Percentiles rank a stretch among this genome's conserved stretches.
Evolutionary conservation across 2,888 invertebrate genomes (phyloP).

Genomic region (Podabrus alpinus): DNA sequence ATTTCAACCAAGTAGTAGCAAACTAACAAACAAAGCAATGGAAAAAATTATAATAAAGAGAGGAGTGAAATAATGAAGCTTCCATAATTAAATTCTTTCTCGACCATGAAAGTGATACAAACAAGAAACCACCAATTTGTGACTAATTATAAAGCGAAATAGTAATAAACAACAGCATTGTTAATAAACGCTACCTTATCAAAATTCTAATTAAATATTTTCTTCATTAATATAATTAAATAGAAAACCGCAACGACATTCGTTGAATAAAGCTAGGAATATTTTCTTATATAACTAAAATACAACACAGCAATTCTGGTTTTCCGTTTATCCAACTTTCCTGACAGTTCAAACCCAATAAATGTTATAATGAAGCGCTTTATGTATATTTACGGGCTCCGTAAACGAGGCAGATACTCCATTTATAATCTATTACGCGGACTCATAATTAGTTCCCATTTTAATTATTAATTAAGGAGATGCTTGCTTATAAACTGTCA

Average conservation of each 20-base stretch:
- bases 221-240: slow-evolving; percentile 54
- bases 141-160: background rate
- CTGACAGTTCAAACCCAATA: slow-evolving; percentile 53
- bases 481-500: slow-evolving; percentile 44
- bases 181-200: slow-evolving; percentile 46
- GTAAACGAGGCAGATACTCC: slow-evolving; percentile 49
- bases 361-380: slow-evolving; percentile 52
- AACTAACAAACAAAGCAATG: background rate
- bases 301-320: slow-evolving; percentile 51
- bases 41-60: background rate
- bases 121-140: background rate
- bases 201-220: slow-evolving; percentile 57
- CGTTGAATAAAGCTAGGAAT: slow-evolving; percentile 48
- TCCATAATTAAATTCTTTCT: background rate
- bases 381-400: slow-evolving; percentile 48
- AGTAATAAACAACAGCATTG: slow-evolving; percentile 10
- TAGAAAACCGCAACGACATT: slow-evolving; percentile 51
- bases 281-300: slow-evolving; percentile 52
- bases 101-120: background rate
- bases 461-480: slow-evolving; percentile 55
- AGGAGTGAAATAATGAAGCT: background rate
- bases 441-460: slow-evolving; percentile 54
- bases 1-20: too few species aligned
- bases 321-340: slow-evolving; percentile 52
- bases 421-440: slow-evolving; percentile 52